Percentiles rank a stretch among this genome's conserved stretches.
These are phyloP conservation scores for Nemotelus nigrinus DNA, from an alignment of 2,888 invertebrate species.

Conservation along the genomic window DNA sequence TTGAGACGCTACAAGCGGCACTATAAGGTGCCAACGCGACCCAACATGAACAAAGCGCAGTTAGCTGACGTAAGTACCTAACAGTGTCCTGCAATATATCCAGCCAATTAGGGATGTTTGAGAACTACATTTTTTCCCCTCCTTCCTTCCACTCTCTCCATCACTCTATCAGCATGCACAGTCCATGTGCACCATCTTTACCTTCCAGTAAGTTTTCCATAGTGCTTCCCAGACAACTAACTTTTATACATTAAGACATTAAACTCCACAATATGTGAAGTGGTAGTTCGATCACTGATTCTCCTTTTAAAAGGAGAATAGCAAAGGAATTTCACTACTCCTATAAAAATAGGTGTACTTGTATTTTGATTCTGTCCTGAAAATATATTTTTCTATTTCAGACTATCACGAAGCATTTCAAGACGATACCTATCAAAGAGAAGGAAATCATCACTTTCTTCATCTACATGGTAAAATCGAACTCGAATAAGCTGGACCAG, in stretches of 20 bases:
- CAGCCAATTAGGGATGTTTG: too few species aligned
- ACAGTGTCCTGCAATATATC: too few species aligned
- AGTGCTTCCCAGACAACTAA: too few species aligned
- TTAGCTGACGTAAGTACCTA: constrained; percentile 84
- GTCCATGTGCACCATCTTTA: too few species aligned
- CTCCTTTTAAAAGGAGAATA: too few species aligned
- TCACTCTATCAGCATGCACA: too few species aligned
- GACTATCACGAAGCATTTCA: constrained; percentile 95
- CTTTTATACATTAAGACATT: too few species aligned
- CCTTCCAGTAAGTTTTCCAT: too few species aligned
- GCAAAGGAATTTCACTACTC: not conserved
- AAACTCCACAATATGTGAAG: too few species aligned
- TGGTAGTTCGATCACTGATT: too few species aligned
- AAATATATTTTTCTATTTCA: constrained; percentile 66
- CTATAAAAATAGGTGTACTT: not conserved
- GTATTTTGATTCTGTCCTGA: constrained; percentile 44
- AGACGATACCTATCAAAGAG: constrained; percentile 92
- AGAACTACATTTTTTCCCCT: too few species aligned
- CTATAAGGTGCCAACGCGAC: constrained; percentile 90
- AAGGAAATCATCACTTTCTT: constrained; percentile 95
- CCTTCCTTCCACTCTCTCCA: too few species aligned
- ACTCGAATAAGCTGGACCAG: constrained; percentile 66
- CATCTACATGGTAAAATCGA: constrained; percentile 95
- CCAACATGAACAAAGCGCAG: constrained; percentile 94
- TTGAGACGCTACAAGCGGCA: constrained; percentile 91